Percentiles rank a stretch among this genome's conserved stretches.
These are phyloP conservation scores for Pomatorhinus ruficollis DNA, from an alignment of 2,113 vertebrate genomes.

Conservation along the genomic window DNA sequence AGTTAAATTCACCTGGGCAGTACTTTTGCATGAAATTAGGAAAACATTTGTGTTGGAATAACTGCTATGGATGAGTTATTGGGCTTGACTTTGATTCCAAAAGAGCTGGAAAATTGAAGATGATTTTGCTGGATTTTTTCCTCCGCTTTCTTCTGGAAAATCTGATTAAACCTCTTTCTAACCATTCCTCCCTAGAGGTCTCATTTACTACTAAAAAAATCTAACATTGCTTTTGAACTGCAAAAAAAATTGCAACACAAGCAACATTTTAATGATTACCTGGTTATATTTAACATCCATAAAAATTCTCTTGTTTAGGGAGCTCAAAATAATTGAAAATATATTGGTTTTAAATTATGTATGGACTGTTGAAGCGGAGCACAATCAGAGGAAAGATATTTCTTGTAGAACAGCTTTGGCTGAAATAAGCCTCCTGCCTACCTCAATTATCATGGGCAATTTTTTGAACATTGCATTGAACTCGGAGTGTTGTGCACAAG, in stretches of 20 bases:
- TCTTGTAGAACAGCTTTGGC: background rate
- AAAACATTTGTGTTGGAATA: background rate
- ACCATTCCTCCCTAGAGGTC: conserved; percentile 71
- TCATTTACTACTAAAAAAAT: conserved; percentile 74
- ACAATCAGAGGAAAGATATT: background rate
- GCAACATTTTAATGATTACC: conserved; percentile 76
- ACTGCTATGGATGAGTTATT: background rate
- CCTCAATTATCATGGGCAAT: background rate
- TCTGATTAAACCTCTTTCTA: conserved; percentile 59
- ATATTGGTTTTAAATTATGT: conserved; percentile 70
- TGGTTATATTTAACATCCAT: conserved; percentile 70
- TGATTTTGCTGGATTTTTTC: background rate
- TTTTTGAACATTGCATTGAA: background rate
- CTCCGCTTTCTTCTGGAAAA: background rate
- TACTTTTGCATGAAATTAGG: background rate
- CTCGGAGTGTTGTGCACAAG: accelerated
- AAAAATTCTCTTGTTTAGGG: conserved; percentile 65
- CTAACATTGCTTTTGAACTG: conserved; percentile 68
- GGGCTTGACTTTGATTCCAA: background rate
- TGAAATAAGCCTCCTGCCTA: background rate
- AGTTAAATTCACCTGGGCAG: background rate
- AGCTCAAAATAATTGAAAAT: conserved; percentile 70
- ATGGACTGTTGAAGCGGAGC: conserved; percentile 8
- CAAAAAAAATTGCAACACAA: conserved; percentile 63
- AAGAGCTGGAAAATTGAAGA: conserved; percentile 2